Conservation (phyloP, 2,797 vertebrate genomes). For the Pogonophryne albipinna region DNA sequence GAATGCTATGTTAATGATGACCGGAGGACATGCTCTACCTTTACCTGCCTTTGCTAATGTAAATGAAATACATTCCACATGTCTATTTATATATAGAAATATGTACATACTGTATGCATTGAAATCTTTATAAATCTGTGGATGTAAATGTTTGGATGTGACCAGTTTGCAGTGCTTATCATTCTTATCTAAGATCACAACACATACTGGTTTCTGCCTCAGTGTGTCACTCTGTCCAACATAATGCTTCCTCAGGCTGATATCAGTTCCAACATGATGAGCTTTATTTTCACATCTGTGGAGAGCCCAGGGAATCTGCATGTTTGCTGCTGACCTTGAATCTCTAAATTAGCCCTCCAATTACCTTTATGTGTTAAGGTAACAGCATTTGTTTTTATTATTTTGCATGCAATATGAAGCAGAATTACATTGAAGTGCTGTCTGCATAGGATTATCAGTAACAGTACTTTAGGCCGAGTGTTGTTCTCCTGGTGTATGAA, state of each 20-base stretch:
- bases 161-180: conserved; percentile 71
- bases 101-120: conserved; percentile 73
- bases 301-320: conserved; percentile 37
- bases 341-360: neutral
- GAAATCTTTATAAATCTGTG: conserved; percentile 82
- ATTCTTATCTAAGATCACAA: conserved; percentile 29
- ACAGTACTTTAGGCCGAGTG: neutral
- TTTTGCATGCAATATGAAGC: neutral
- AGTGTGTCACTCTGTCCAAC: neutral
- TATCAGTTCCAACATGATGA: conserved; percentile 15
- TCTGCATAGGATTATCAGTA: neutral
- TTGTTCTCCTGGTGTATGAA: neutral
- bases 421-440: neutral
- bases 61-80: conserved; percentile 85
- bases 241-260: neutral
- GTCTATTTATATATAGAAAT: conserved; percentile 67
- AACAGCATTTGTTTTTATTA: neutral
- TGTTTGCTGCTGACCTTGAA: conserved; percentile 24
- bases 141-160: conserved; percentile 74
- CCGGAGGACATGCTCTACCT: conserved; percentile 63
- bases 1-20: conserved; percentile 54
- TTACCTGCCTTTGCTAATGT: conserved; percentile 82
- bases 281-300: conserved; percentile 7
- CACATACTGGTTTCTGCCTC: too few species aligned
- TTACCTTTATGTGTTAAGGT: neutral